Evolutionary conservation across 2,888 invertebrate species (phyloP), one percentile per base, ranked within the genome.

Genomic region (Amphiduros pacificus): DNA sequence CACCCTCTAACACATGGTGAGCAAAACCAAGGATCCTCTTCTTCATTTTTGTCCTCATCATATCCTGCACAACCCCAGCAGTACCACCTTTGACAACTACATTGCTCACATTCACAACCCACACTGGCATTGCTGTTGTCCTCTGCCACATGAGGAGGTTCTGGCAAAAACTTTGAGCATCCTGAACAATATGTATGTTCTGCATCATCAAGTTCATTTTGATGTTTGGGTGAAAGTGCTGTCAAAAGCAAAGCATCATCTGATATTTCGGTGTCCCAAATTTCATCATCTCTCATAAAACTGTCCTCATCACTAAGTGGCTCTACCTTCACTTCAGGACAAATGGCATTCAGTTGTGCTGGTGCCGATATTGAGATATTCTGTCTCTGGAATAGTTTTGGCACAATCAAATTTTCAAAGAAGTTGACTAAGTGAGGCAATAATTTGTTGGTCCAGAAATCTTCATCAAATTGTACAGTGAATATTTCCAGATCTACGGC

Each of bases 71-170:
- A 52, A 5, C 29, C 29, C 52, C 52, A 52, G 31, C 52, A 52
- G 27, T 49, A 64, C 55, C 64, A 54, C 9, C 36, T 57, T 14
- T 50, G 20, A 20, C 28, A n/a, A 2, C 22, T 11, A 49, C 64
- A 64, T 1, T n/a, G n/a, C n/a, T 27, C 20, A 6, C 61, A 24
- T 26, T 64, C 61, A n/a, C 52, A 52, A n/a, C 9, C 28, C 5
- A 52, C 52, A n/a, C 52, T 52, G 52, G 52, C 52, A 29, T 29
- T 51, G 14, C 26, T 26, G n/a, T 51, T 48, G 48, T 48, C 48
- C 11, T 11, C 48, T 17, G 48, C 11, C 20, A 48, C 20, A 6
- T 20, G 6, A 22, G 11, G 17, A 17, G 14, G 17, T 6, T 48
- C 48, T 6, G 48, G 48, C 9, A 48, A 22, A 6, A 48, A 9